Evolutionary conservation across 2,888 invertebrate species (phyloP).

Genomic region (Drosophila infuscata): DNA sequence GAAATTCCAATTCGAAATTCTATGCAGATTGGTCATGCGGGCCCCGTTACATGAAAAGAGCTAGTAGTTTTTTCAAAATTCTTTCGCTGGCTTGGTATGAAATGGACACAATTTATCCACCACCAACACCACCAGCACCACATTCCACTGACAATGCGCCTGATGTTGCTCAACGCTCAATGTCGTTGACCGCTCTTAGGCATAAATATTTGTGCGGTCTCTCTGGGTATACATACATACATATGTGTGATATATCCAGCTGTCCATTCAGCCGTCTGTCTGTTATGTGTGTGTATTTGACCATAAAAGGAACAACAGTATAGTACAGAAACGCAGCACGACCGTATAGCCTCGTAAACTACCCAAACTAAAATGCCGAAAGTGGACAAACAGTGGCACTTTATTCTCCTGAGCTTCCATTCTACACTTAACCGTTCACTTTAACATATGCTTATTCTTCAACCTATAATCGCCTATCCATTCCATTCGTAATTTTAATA

Average conservation of each 20-base stretch:
- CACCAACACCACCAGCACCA: neutral
- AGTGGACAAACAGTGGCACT: constrained; percentile 12
- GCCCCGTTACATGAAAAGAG: constrained; percentile 17
- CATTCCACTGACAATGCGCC: constrained; percentile 1
- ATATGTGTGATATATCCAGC: constrained; percentile 2
- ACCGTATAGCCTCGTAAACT: constrained; percentile 49
- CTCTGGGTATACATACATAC: constrained; percentile 3
- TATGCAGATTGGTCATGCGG: constrained; percentile 23
- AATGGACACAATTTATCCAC: constrained; percentile 4
- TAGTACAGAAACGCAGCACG: constrained; percentile 19
- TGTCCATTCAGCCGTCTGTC: constrained; percentile 19
- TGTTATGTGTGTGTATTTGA: constrained; percentile 15
- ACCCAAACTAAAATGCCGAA: constrained; percentile 42
- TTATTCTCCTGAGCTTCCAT: neutral
- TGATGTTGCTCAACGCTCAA: constrained; percentile 12
- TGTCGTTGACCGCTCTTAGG: constrained; percentile 66
- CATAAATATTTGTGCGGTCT: constrained; percentile 67
- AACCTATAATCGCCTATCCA: constrained; percentile 7
- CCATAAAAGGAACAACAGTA: constrained; percentile 51
- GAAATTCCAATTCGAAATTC: constrained; percentile 64
- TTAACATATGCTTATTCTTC: neutral
- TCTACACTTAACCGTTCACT: neutral
- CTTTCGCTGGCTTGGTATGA: constrained; percentile 15
- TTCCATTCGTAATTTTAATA: neutral
- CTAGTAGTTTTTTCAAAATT: constrained; percentile 29